Evolutionary conservation across 2,888 invertebrate genomes (phyloP).

Genomic region (Phalera bucephala): DNA sequence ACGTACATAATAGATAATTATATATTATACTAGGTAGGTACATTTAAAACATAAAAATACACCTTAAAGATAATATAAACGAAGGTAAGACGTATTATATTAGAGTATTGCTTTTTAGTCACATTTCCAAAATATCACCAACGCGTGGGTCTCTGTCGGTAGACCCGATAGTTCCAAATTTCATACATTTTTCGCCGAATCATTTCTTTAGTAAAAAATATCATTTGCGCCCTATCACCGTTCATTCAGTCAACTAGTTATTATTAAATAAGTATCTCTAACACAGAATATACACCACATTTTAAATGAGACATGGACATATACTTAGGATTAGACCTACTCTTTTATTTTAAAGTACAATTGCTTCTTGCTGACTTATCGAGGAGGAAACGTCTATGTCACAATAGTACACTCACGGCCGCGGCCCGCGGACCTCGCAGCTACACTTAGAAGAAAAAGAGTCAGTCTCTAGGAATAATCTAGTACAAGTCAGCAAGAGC

Average conservation of each 20-base stretch:
- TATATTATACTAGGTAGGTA: slow-evolving; percentile 56
- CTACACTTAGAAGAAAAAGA: slow-evolving; percentile 20
- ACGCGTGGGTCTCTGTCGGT: slow-evolving; percentile 42
- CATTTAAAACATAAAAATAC: slow-evolving; percentile 65
- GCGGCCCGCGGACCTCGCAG: slow-evolving; percentile 12
- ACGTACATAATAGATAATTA: slow-evolving; percentile 79
- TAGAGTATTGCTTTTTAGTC: slow-evolving; percentile 91
- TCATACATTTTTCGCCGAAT: slow-evolving; percentile 34
- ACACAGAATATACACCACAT: slow-evolving; percentile 82
- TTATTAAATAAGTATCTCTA: slow-evolving; percentile 68
- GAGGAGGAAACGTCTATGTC: slow-evolving; percentile 34
- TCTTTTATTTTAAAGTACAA: slow-evolving; percentile 57
- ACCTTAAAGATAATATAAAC: slow-evolving; percentile 76
- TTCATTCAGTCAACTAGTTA: slow-evolving; percentile 75
- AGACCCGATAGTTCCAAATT: slow-evolving; percentile 44
- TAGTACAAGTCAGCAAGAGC: slow-evolving; percentile 69
- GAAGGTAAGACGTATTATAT: slow-evolving; percentile 85
- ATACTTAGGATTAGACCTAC: slow-evolving; percentile 63
- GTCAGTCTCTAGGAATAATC: slow-evolving; percentile 62
- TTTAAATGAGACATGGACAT: slow-evolving; percentile 81
- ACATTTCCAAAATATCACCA: slow-evolving; percentile 88
- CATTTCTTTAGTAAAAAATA: slow-evolving; percentile 74
- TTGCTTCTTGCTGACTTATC: slow-evolving; percentile 68
- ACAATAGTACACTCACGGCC: slow-evolving; percentile 32
- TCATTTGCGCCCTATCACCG: slow-evolving; percentile 62